phyloP scores from a whole-genome alignment of 2,797 vertebrate genomes.

The Phoeniculus purpureus region DNA sequence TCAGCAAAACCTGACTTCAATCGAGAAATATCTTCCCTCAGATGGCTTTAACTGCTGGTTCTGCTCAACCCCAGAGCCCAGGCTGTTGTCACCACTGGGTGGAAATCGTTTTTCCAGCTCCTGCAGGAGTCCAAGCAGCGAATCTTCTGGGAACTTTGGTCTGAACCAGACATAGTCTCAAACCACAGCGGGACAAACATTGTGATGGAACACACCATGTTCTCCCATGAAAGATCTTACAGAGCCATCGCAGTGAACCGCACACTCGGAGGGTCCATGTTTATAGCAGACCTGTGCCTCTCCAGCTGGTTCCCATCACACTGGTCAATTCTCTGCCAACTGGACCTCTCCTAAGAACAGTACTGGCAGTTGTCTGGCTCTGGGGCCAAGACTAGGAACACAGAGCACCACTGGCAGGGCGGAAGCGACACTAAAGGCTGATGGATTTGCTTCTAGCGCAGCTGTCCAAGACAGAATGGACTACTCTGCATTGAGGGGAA shows the following conservation, averaged over 20 bases:
- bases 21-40: conserved; percentile 41
- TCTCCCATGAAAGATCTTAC: background rate
- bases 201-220: background rate
- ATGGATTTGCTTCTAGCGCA: background rate
- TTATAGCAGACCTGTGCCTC: background rate
- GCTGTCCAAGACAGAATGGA: background rate
- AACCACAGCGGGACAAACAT: background rate
- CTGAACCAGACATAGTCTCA: background rate
- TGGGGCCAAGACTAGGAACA: background rate
- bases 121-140: conserved; percentile 33
- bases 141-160: conserved; percentile 28
- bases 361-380: background rate
- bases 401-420: background rate
- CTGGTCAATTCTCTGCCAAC: background rate
- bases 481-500: background rate
- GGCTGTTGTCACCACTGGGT: conserved; percentile 47
- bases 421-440: background rate
- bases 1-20: conserved; percentile 22
- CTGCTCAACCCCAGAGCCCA: conserved; percentile 34
- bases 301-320: background rate
- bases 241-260: background rate
- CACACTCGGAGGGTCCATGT: background rate
- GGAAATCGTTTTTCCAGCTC: conserved; percentile 55
- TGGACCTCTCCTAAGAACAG: background rate
- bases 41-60: conserved; percentile 56